Evolutionary conservation across 1,140 invertebrate genomes (phyloP).

Genomic region (Drosophila albomicans): DNA sequence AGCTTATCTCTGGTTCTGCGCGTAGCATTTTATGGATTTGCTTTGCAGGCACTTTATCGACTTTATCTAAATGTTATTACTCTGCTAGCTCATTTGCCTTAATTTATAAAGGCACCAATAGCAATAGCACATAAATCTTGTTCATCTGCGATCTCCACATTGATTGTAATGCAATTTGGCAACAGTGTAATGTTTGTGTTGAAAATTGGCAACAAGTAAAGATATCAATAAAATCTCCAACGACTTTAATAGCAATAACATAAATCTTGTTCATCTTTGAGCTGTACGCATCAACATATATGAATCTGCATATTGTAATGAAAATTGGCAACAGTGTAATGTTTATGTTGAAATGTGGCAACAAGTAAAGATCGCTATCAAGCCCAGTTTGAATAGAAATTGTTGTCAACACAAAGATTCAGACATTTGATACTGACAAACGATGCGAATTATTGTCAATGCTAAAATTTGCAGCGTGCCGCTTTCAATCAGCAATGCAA

Average conservation of each 20-base stretch:
- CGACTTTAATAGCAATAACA: no score
- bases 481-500: background rate
- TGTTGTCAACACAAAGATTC: conserved; percentile 6
- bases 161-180: background rate
- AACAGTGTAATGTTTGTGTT: background rate
- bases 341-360: conserved; percentile 15
- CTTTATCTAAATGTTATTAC: background rate
- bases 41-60: background rate
- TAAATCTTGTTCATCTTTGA: no score
- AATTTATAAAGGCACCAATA: no score
- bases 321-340: conserved; percentile 18
- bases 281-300: no score
- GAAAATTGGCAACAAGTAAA: conserved; percentile 5
- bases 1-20: conserved; percentile 8
- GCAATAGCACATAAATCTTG: background rate
- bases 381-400: background rate
- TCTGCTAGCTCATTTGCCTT: background rate
- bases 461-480: background rate
- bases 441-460: background rate
- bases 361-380: background rate
- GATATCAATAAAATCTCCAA: no score
- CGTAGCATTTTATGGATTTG: conserved; percentile 5
- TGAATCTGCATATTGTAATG: background rate
- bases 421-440: conserved; percentile 16
- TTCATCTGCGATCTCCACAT: background rate